These are phyloP conservation scores for Aramus guarauna DNA, from an alignment of 2,113 vertebrate genomes.

Conservation along the genomic window DNA sequence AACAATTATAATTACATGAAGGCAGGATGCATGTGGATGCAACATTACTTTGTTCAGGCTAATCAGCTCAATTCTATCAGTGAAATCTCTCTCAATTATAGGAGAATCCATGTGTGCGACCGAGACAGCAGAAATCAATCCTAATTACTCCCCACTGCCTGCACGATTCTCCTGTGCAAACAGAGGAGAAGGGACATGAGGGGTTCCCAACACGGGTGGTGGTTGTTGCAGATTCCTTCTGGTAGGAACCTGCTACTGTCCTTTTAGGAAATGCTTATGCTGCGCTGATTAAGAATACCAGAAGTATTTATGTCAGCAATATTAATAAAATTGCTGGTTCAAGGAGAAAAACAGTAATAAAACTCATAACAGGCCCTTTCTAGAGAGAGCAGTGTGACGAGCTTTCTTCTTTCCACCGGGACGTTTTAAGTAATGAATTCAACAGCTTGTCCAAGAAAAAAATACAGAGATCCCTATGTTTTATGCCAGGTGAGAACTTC, in stretches of 20 bases:
- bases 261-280: not conserved
- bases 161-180: conserved; percentile 16
- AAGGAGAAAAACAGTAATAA: not conserved
- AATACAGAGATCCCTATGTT: not conserved
- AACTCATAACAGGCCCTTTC: not conserved
- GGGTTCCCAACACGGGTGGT: not conserved
- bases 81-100: conserved; percentile 54
- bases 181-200: not conserved
- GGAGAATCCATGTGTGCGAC: conserved; percentile 43
- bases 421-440: not conserved
- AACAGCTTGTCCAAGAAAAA: not conserved
- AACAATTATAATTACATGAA: conserved; percentile 31
- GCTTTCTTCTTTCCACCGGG: not conserved
- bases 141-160: conserved; percentile 56
- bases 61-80: conserved; percentile 50
- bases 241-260: not conserved
- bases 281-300: not conserved
- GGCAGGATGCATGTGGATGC: conserved; percentile 59
- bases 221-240: not conserved
- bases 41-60: conserved; percentile 39
- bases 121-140: conserved; percentile 54
- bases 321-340: not conserved
- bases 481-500: not conserved
- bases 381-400: rapidly evolving
- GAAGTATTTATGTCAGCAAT: not conserved